Evolutionary conservation across 2,888 invertebrate species (phyloP).

Genomic region (Phymatocera aterrima): DNA sequence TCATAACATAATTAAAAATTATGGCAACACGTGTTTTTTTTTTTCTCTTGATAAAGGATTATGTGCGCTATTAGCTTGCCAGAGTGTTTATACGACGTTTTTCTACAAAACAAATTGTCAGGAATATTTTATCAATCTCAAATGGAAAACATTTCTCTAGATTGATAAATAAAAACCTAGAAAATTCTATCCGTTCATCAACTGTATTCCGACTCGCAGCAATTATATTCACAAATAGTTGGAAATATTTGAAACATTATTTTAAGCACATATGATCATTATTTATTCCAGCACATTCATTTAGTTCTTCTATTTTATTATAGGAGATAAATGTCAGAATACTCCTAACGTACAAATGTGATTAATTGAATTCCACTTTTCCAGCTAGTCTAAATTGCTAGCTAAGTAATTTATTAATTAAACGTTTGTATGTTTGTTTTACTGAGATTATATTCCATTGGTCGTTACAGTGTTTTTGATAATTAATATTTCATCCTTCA

Average conservation of each 20-base stretch:
- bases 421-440: conserved; percentile 40
- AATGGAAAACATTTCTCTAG: not conserved
- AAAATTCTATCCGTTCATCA: not conserved
- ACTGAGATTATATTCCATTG: conserved; percentile 44
- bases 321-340: not conserved
- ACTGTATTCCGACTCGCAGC: conserved; percentile 15
- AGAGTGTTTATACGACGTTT: conserved; percentile 14
- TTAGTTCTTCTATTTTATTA: conserved; percentile 30
- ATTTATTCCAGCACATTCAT: not conserved
- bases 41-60: conserved; percentile 16
- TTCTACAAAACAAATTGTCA: not conserved
- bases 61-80: conserved; percentile 35
- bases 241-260: conserved; percentile 22
- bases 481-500: not conserved
- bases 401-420: conserved; percentile 25
- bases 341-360: conserved; percentile 26
- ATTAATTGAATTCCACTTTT: not conserved
- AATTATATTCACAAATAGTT: conserved; percentile 34
- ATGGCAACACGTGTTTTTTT: conserved; percentile 38
- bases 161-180: not conserved
- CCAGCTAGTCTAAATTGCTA: conserved; percentile 31
- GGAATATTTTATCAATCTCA: not conserved
- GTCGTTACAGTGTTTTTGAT: conserved; percentile 37
- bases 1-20: conserved; percentile 39
- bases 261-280: conserved; percentile 25